These are phyloP conservation scores for Drosophila bunnanda DNA, from an alignment of 2,888 invertebrate genomes.

Conservation along the genomic window DNA sequence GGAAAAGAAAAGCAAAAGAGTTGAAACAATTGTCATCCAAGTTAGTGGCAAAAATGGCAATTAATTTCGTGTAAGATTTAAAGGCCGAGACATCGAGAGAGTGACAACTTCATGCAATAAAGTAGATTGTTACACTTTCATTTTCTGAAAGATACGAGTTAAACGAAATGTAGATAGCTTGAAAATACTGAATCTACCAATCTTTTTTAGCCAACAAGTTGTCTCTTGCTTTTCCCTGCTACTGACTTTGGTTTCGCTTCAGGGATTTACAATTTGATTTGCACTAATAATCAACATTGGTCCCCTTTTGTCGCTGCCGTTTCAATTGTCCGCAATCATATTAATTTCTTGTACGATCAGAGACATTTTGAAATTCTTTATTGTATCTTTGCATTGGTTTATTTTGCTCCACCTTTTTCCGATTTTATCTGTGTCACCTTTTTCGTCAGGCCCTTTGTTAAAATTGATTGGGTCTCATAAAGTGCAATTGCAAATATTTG, in stretches of 20 bases:
- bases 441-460: constrained; percentile 13
- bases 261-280: constrained; percentile 41
- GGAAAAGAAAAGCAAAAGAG: constrained; percentile 31
- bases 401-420: not conserved
- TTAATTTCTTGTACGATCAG: constrained; percentile 32
- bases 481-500: constrained; percentile 52
- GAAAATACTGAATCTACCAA: no score
- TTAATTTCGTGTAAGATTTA: constrained; percentile 62
- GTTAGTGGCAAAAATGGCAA: constrained; percentile 55
- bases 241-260: constrained; percentile 5
- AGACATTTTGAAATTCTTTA: constrained; percentile 11
- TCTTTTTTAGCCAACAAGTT: constrained; percentile 4
- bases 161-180: not conserved
- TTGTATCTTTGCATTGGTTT: constrained; percentile 1
- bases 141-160: constrained; percentile 3
- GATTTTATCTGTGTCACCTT: constrained; percentile 6
- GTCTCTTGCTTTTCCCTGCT: not conserved
- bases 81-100: constrained; percentile 16
- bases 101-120: constrained; percentile 2
- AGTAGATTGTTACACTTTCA: constrained; percentile 13
- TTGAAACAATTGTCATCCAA: constrained; percentile 65
- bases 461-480: constrained; percentile 30
- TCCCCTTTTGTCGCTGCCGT: constrained; percentile 30
- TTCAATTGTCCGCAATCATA: constrained; percentile 22
- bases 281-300: constrained; percentile 47